Base-by-base conservation (phyloP, 1,140 invertebrate species). In the Pogonomyrmex barbatus region DNA sequence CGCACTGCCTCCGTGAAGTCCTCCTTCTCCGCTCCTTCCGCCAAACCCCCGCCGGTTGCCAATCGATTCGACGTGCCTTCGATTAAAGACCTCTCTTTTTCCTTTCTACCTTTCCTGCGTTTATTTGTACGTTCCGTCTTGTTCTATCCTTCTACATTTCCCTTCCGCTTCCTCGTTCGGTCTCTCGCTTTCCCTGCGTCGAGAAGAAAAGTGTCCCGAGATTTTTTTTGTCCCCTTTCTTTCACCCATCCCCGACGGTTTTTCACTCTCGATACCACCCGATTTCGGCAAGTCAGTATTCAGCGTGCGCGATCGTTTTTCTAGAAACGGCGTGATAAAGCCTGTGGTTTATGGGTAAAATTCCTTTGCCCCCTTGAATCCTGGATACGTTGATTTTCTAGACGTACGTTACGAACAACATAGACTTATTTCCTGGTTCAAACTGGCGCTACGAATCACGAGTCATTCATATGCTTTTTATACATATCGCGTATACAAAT, bases 1-100 rank as follows among this genome's bases (percentile, higher is more conserved):
- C 50, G 79, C 36, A 81, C 79, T 76, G 76, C 52, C 81, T 62
- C 45, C 17, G 36, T 39, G 12, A 36, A 54, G 67, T 73, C 65
- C 36, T 60, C 36, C 52, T 68, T 62, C 47, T 71, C 56, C 54
- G 30, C 52, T 70, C 39, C 30, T 36, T 60, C 60, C 75, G 86
- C 56, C 81, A 68, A 79, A 73, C 52, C 73, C 36, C 56, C 52
- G 47, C 47, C 84, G 75, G 76, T 87, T 56, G 85, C 77, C 88
- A 79, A 92, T 93, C 90, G 92, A 91, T 92, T 91, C 90, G 65
- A 84, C 85, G 88, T 88, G 88, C 85, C 88, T 92, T 91, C 88
- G 89, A 91, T 89, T 91, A 91, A 89, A 88, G 81, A 86, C 42
- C 30, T 56, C 56, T 65, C 63, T 60, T 54, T 70, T 67, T 67